phyloP scores from a whole-genome alignment of 2,888 invertebrate species.

The Heliconius erato region DNA sequence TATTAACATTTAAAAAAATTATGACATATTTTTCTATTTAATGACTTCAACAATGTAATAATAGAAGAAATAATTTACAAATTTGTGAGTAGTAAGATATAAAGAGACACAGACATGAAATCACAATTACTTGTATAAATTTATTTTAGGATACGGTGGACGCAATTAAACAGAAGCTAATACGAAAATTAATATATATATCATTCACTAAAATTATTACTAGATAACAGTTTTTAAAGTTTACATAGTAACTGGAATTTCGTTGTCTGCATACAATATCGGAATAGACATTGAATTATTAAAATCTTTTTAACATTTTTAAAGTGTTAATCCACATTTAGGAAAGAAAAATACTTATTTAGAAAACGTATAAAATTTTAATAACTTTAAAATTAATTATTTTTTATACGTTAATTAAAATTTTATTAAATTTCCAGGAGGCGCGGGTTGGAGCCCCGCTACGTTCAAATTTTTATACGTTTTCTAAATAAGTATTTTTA shows the following conservation, averaged over 20 bases:
- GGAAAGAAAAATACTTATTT: too few relatives aligned
- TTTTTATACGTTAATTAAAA: too few relatives aligned
- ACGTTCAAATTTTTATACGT: too few relatives aligned
- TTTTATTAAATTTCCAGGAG: too few relatives aligned
- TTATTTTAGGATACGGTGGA: background rate
- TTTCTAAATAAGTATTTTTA: too few relatives aligned
- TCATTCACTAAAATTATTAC: background rate
- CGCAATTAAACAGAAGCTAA: background rate
- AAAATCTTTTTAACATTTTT: too few relatives aligned
- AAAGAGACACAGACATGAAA: background rate
- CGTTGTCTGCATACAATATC: slow-evolving; percentile 3
- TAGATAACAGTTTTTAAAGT: slow-evolving; percentile 9
- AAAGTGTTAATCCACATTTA: too few relatives aligned
- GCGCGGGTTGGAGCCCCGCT: too few relatives aligned
- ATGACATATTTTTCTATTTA: background rate
- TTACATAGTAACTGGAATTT: slow-evolving; percentile 20
- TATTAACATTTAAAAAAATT: background rate
- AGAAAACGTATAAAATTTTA: too few relatives aligned
- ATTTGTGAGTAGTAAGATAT: background rate
- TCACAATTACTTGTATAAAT: slow-evolving; percentile 14
- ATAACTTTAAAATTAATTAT: too few relatives aligned
- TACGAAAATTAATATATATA: background rate
- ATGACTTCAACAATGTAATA: slow-evolving; percentile 3
- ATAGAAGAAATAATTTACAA: background rate
- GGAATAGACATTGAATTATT: background rate